phyloP scores from a whole-genome alignment of 2,888 invertebrate species.

The Pyrgus malvae region DNA sequence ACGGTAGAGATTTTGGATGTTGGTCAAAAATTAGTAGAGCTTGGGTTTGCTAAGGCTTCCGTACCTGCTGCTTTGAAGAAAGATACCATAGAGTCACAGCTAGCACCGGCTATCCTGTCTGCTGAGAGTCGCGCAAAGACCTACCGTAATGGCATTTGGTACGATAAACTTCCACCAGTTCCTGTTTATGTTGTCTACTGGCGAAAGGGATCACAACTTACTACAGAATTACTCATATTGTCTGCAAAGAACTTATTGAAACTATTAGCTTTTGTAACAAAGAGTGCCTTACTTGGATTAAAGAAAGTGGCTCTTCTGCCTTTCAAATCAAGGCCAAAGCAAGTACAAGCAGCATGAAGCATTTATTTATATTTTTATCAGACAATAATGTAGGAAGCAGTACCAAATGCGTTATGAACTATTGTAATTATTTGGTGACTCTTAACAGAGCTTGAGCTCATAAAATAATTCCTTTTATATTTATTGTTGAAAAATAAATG shows the following conservation, averaged over 20 bases:
- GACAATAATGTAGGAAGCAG: constrained; percentile 33
- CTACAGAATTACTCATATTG: constrained; percentile 44
- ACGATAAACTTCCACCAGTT: constrained; percentile 65
- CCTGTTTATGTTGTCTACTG: constrained; percentile 63
- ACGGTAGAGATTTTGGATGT: constrained; percentile 65
- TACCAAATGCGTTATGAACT: constrained; percentile 49
- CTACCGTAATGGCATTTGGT: constrained; percentile 71
- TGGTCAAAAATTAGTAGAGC: constrained; percentile 71
- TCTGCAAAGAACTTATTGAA: constrained; percentile 51
- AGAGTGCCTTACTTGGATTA: constrained; percentile 54
- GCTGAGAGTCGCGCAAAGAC: constrained; percentile 68
- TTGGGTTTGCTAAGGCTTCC: constrained; percentile 70
- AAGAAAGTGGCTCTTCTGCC: constrained; percentile 57
- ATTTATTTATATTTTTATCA: constrained; percentile 44
- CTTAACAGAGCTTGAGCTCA: constrained; percentile 43
- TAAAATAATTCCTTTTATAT: constrained; percentile 50
- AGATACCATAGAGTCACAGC: constrained; percentile 62
- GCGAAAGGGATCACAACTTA: constrained; percentile 58
- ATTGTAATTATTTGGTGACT: constrained; percentile 54
- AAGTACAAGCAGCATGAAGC: constrained; percentile 64
- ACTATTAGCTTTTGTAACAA: constrained; percentile 47
- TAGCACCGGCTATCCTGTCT: constrained; percentile 60
- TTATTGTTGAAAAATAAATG: constrained; percentile 65
- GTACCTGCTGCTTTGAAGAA: constrained; percentile 58
- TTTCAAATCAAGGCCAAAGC: constrained; percentile 54